Evolutionary conservation across 2,888 invertebrate species (phyloP), one percentile per base, ranked within the genome.

Genomic region (Papilio demoleus): DNA sequence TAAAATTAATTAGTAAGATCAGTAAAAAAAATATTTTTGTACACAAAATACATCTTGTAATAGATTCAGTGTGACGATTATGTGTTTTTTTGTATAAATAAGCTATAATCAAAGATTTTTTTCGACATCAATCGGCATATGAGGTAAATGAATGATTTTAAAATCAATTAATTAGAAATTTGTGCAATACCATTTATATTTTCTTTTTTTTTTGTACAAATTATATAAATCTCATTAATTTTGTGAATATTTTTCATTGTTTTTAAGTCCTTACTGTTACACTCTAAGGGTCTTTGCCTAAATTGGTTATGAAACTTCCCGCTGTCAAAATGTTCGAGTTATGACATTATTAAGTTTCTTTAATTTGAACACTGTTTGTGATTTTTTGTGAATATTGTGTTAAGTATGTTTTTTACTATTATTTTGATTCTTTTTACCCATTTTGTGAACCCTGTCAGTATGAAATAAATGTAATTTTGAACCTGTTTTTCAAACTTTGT

Each of bases 11-110:
- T 64, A 34, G 9, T 31, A 36, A 61, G 31, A 34, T 42, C 50
- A 63, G 17, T 42, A 17, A 67, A 27, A 67, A 67, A 60, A 24
- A 63, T 68, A 68, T 68, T 68, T 68, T 68, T 68, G 12, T 68
- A 68, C 45, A 62, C 31, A 56, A 58, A 17, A 27, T 27, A 65
- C 17, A 19, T 47, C 19, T 22, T 53, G 36, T 64, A 14, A 36
- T 50, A 24, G 36, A 53, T 40, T 40, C 47, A 24, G 12, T 50
- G 63, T 14, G 34, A 19, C 8, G 17, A 19, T 8, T 1, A 24
- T 17, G n/a, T 17, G n/a, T 60, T 36, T 6, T 40, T 40, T 60
- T 22, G 42, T n/a, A 17, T 3, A 47, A 53, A 24, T 22, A 19
- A 6, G 45, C 45, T 4, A 12, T 12, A 38, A n/a, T n/a, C n/a